phyloP scores from a whole-genome alignment of 2,888 invertebrate species.

The Escarpia spicata region DNA sequence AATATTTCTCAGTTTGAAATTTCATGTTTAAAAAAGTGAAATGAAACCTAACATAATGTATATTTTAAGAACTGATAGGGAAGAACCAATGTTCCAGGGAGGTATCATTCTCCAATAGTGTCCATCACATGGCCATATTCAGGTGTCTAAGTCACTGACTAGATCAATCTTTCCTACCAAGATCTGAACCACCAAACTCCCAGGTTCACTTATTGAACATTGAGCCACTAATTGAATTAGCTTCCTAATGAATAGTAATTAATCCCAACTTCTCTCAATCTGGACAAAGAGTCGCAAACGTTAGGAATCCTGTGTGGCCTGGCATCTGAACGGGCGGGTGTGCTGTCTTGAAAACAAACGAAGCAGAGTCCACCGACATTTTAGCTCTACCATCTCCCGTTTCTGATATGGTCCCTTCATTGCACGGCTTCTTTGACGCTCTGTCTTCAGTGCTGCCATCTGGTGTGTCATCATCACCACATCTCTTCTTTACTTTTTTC shows the following conservation, averaged over 20 bases:
- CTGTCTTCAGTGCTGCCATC: neutral
- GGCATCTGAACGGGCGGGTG: conserved; percentile 79
- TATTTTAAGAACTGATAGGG: neutral
- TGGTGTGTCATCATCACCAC: neutral
- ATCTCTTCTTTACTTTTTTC: conserved; percentile 68
- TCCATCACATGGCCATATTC: neutral
- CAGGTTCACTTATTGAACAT: neutral
- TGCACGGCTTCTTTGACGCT: neutral
- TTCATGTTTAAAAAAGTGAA: neutral
- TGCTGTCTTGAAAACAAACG: conserved; percentile 67
- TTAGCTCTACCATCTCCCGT: neutral
- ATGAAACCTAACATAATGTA: no score
- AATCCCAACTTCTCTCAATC: neutral
- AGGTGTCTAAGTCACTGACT: neutral
- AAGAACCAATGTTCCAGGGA: neutral
- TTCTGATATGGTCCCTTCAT: neutral
- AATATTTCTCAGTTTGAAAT: neutral
- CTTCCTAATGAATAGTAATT: neutral
- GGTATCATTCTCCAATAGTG: neutral
- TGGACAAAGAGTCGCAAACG: conserved; percentile 83
- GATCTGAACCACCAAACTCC: neutral
- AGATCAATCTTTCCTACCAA: neutral
- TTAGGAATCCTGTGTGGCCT: conserved; percentile 96
- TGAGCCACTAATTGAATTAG: neutral
- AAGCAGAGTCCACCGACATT: neutral